Evolutionary conservation across 2,888 invertebrate genomes (phyloP).

Genomic region (Lochmaea capreae): DNA sequence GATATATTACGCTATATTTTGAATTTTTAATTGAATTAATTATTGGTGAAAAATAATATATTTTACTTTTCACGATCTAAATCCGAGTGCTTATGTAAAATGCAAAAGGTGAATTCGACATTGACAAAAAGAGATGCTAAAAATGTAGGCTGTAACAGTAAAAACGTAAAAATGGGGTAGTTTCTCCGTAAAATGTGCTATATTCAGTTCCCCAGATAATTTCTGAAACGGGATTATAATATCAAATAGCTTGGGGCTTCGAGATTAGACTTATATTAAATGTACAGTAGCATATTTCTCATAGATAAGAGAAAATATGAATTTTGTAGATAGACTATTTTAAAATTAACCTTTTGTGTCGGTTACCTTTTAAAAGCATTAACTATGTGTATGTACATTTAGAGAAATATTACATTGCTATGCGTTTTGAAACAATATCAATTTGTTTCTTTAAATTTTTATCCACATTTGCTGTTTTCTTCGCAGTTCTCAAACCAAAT

Average conservation of each 20-base stretch:
- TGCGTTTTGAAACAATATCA: too few relatives aligned
- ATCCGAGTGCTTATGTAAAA: slow-evolving; percentile 25
- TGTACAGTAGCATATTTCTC: not conserved
- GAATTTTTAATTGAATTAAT: not conserved
- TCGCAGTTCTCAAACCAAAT: too few relatives aligned
- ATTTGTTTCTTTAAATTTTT: too few relatives aligned
- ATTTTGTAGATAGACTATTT: not conserved
- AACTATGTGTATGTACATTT: too few relatives aligned
- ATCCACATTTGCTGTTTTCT: too few relatives aligned
- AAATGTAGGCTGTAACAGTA: slow-evolving; percentile 24
- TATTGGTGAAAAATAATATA: not conserved
- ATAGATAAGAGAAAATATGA: not conserved
- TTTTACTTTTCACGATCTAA: not conserved
- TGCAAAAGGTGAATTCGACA: slow-evolving; percentile 25
- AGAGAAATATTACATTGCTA: too few relatives aligned
- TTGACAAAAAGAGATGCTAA: slow-evolving; percentile 24
- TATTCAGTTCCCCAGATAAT: slow-evolving; percentile 26
- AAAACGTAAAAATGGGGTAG: slow-evolving; percentile 24
- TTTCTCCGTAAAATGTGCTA: slow-evolving; percentile 23
- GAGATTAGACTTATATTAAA: slow-evolving; percentile 17
- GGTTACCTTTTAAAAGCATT: not conserved
- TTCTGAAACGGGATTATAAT: slow-evolving; percentile 29
- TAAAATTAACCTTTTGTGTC: not conserved
- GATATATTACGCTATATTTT: not conserved
- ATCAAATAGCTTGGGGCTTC: slow-evolving; percentile 25